Conservation (phyloP, 2,888 invertebrate genomes). For the Oscheius myriophilus region DNA sequence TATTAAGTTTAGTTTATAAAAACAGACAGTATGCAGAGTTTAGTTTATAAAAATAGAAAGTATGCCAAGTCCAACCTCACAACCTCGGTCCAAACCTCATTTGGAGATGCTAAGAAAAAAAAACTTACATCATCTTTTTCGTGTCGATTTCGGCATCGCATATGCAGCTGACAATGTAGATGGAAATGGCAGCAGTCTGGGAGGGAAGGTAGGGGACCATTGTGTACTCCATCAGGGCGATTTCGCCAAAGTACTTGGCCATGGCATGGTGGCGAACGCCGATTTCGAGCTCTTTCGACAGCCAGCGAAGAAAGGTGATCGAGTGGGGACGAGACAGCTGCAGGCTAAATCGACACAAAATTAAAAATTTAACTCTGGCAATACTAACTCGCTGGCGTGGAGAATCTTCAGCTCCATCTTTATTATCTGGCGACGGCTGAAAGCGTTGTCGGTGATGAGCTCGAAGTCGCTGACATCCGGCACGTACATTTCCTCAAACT, state of each 20-base stretch:
- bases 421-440: conserved; percentile 76
- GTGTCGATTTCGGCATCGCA: not conserved
- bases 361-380: not conserved
- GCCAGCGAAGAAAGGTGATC: conserved; percentile 86
- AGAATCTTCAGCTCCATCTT: conserved; percentile 45
- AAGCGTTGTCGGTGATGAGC: conserved; percentile 88
- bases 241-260: conserved; percentile 89
- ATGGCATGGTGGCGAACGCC: conserved; percentile 79
- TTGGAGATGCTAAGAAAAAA: too few relatives aligned
- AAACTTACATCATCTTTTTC: conserved; percentile 1
- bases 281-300: conserved; percentile 73
- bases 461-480: conserved; percentile 89
- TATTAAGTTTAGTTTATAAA: too few relatives aligned
- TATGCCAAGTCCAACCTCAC: too few relatives aligned
- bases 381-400: conserved; percentile 30
- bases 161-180: conserved; percentile 78
- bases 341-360: conserved; percentile 79
- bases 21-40: too few relatives aligned
- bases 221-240: conserved; percentile 80
- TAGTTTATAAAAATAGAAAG: too few relatives aligned
- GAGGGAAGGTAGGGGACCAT: conserved; percentile 84
- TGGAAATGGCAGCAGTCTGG: conserved; percentile 83
- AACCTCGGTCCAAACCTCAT: too few relatives aligned
- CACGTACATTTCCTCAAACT: conserved; percentile 92
- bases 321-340: conserved; percentile 86